phyloP scores from a whole-genome alignment of 2,113 vertebrate species.

The Phyllostomus hastatus region DNA sequence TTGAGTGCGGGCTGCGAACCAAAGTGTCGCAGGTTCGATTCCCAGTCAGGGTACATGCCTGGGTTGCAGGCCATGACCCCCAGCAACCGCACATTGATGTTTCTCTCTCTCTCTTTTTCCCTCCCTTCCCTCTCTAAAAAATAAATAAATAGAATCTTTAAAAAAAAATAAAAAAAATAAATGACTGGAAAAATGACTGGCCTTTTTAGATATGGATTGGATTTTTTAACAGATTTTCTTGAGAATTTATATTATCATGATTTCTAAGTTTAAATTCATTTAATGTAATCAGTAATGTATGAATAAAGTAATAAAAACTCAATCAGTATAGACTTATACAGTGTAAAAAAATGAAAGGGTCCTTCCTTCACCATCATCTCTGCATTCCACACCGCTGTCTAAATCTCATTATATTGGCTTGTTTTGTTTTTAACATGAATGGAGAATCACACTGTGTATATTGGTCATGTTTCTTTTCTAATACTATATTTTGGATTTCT shows the following conservation, averaged over 20 bases:
- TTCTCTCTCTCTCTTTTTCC: too few relatives aligned
- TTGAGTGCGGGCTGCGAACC: too few relatives aligned
- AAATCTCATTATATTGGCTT: background rate
- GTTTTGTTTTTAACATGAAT: background rate
- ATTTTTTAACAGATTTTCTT: background rate
- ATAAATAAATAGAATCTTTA: too few relatives aligned
- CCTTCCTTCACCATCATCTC: background rate
- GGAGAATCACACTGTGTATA: background rate
- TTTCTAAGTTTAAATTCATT: background rate
- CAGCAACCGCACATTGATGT: too few relatives aligned
- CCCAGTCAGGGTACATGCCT: too few relatives aligned
- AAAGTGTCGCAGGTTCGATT: too few relatives aligned
- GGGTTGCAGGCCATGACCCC: too few relatives aligned
- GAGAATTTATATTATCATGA: background rate
- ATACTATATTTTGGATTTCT: background rate
- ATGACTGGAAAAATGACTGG: background rate
- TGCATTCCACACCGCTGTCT: background rate
- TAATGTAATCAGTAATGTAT: background rate
- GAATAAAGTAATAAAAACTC: background rate
- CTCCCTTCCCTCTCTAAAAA: too few relatives aligned
- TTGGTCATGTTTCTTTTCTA: background rate
- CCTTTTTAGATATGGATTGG: background rate
- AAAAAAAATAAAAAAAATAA: too few relatives aligned
- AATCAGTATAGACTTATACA: background rate
- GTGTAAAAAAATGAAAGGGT: background rate